These are phyloP conservation scores for Noctua janthina DNA, from an alignment of 2,888 invertebrate species.

Conservation along the genomic window DNA sequence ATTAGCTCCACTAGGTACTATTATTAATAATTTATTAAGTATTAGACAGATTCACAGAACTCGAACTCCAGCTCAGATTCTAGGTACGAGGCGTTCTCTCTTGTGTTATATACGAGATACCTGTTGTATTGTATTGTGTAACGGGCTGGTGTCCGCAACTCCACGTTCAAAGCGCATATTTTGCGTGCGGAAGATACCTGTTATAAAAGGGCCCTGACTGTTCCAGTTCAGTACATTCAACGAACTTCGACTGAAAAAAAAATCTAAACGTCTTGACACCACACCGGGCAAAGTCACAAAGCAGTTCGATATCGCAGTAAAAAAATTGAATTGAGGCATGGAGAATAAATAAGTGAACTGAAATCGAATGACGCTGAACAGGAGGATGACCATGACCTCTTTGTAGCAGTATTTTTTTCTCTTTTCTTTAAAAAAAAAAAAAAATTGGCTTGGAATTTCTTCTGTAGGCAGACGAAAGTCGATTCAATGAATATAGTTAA, in stretches of 20 bases:
- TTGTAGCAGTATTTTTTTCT: no score
- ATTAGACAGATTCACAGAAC: neutral
- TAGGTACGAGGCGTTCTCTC: neutral
- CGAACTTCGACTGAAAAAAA: slow-evolving; percentile 5
- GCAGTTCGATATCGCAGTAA: slow-evolving; percentile 5
- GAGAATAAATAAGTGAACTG: neutral
- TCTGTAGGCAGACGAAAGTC: no score
- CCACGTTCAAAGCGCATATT: no score
- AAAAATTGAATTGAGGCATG: no score
- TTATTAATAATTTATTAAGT: neutral
- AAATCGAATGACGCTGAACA: neutral
- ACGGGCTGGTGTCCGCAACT: no score
- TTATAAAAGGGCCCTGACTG: slow-evolving; percentile 4
- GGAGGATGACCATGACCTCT: no score
- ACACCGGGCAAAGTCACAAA: neutral
- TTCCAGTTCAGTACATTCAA: neutral
- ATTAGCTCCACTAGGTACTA: no score
- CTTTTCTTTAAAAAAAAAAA: no score
- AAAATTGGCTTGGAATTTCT: no score
- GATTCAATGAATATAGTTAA: no score
- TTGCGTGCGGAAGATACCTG: neutral
- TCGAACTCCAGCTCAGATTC: neutral
- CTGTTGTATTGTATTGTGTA: no score
- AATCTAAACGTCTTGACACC: neutral
- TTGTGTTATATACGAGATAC: neutral